Evolutionary conservation across 2,888 invertebrate genomes (phyloP), one percentile per base, ranked within the genome.

Genomic region (Periphyllus acericola): DNA sequence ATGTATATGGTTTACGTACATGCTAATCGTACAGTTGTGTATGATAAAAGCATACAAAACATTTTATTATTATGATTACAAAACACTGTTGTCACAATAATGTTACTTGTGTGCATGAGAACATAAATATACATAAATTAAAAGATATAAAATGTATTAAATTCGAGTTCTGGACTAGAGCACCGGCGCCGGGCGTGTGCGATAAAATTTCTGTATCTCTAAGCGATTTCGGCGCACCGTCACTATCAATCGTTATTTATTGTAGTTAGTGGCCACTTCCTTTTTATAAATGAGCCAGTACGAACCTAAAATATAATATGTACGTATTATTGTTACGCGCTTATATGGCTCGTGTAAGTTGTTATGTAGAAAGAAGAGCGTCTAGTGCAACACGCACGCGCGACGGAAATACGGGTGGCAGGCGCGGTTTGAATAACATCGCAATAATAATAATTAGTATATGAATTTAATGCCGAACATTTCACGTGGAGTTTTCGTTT

Each of bases 141-240:
- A 75, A 76, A 11, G 46, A 76, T 68, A 84, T 66, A 46, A 36
- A 66, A 66, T 66, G 11, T 46, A 14, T 11, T 40, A 76, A 76
- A 66, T 66, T 40, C 66, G 6, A 32, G 84, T 34, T 66, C 3
- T 32, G 9, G 40, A 75, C 46, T 5, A 6, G 1, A 55, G 21
- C 21, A 4, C 0, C 19, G 19, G 21, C 55, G 21, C 6, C 55
- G 74, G 19, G 2, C 19, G 55, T 29, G 72, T 72, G 72, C 21
- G 11, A 34, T 72, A 29, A 32, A 14, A 71, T 11, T 36, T 25
- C 5, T 21, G 19, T 74, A 21, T 74, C 74, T 5, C 36, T 25
- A 40, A 21, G 32, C 32, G 29, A 36, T 74, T 74, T 74, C 9
- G 40, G 21, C 36, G 25, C 55, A 4, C 34, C 11, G 46, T 40